A percentile compares a stretch with the other conserved stretches of the same genome.
Conservation (phyloP, 1,140 invertebrate genomes). For the Prorops nasuta region DNA sequence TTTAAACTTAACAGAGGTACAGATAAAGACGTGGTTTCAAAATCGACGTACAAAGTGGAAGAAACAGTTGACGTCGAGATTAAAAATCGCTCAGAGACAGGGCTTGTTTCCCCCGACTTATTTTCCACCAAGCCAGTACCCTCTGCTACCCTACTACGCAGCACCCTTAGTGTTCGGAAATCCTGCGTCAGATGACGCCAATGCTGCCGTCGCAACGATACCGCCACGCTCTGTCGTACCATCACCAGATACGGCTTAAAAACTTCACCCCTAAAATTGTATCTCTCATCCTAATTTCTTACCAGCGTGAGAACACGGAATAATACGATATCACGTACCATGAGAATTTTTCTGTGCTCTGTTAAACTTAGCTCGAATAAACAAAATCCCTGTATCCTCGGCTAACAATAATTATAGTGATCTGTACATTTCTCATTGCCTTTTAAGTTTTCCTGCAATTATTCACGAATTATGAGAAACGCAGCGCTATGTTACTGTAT, state of each 20-base stretch:
- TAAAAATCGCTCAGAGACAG: constrained; percentile 86
- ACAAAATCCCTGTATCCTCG: too few species aligned
- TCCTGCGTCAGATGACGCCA: constrained; percentile 23
- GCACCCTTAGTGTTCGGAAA: constrained; percentile 27
- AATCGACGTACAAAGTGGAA: constrained; percentile 95
- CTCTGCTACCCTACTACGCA: constrained; percentile 58
- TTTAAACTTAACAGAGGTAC: constrained; percentile 87
- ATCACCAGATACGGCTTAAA: constrained; percentile 22
- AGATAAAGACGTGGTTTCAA: constrained; percentile 98
- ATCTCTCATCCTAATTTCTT: too few species aligned
- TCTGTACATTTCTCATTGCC: too few species aligned
- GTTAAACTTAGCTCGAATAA: too few species aligned
- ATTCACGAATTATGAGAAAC: too few species aligned
- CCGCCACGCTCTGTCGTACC: constrained; percentile 19
- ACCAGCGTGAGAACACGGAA: too few species aligned
- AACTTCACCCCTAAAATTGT: too few species aligned
- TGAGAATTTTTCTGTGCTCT: too few species aligned
- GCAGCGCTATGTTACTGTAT: too few species aligned
- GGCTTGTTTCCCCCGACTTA: constrained; percentile 72
- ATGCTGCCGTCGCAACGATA: constrained; percentile 10
- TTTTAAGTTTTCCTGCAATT: too few species aligned
- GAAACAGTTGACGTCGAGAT: constrained; percentile 84
- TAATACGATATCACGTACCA: too few species aligned
- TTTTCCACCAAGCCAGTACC: constrained; percentile 67
- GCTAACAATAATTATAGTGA: too few species aligned